phyloP scores from a whole-genome alignment of 2,888 invertebrate species.

The Cremastinae sp. region DNA sequence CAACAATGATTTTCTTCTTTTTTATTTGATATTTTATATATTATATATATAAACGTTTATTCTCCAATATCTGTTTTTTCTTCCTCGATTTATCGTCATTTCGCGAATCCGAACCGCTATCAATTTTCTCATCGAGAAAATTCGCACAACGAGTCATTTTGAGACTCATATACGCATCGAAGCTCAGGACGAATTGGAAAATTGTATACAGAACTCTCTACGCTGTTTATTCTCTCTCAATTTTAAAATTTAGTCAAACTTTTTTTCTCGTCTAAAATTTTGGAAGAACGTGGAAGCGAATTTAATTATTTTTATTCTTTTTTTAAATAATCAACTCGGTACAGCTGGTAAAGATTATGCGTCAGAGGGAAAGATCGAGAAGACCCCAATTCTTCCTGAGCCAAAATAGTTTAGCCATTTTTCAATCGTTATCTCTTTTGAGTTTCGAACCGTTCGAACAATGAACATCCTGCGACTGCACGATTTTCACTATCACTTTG shows the following conservation, averaged over 20 bases:
- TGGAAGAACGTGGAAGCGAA: conserved; percentile 51
- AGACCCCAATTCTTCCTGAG: conserved; percentile 54
- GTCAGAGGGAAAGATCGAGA: conserved; percentile 14
- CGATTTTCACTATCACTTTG: conserved; percentile 36
- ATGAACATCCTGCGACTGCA: conserved; percentile 14
- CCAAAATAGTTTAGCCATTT: not conserved
- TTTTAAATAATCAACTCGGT: conserved; percentile 17
- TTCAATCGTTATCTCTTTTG: conserved; percentile 11
- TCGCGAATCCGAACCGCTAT: conserved; percentile 36
- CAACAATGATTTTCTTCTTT: conserved; percentile 40
- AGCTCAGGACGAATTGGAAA: conserved; percentile 46
- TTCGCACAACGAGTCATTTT: conserved; percentile 17
- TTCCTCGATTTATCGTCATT: conserved; percentile 10
- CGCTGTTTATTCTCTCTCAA: not conserved
- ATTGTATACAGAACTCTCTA: not conserved
- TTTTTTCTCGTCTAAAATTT: conserved; percentile 39
- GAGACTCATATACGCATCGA: conserved; percentile 10
- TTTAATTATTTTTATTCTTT: conserved; percentile 37
- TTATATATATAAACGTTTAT: conserved; percentile 59
- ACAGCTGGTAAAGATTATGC: conserved; percentile 13
- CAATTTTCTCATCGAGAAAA: conserved; percentile 20
- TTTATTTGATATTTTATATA: conserved; percentile 55
- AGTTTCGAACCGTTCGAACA: conserved; percentile 22
- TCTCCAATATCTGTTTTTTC: conserved; percentile 40
- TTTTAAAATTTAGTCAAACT: not conserved